Evolutionary conservation across 1,140 invertebrate species (phyloP), one percentile per base, ranked within the genome.

Genomic region (Hestina assimilis): DNA sequence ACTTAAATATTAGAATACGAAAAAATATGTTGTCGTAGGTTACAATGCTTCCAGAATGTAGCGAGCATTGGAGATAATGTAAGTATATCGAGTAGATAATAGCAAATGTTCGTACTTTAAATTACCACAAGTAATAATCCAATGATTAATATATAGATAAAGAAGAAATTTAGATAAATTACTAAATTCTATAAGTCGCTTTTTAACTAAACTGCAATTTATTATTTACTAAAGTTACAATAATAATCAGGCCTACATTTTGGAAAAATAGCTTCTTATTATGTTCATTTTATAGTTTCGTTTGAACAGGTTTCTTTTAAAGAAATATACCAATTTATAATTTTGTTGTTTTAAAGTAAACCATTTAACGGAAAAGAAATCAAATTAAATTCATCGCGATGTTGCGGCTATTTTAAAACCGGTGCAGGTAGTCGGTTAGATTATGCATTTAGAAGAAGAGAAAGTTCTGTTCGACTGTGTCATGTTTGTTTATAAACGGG

Each of bases 361-460:
- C 5, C 48, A 40, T 46, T 20, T 45, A 51, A 51, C 45, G 29
- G 41, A 59, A 59, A 52, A 45, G 56, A 59, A 52, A 55, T 21
- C 9, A 55, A 54, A 52, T 46, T 11, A 40, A 33, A 24, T 54
- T 43, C 33, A 43, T 53, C 31, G 50, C 50, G 57, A 59, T 59
- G 41, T 53, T 33, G 31, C 24, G 24, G 43, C 48, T 59, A 33
- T 47, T 59, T 53, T 59, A 53, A 59, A 59, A 59, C 57, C 57
- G 57, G 57, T 53, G 57, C 57, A 59, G 57, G 57, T 59, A 59
- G 57, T 42, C 26, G 43, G 40, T 50, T 52, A n/a, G 50, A 59
- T 59, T 59, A 59, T 59, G 56, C 56, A 59, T 59, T 59, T 59
- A 52, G 56, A 59, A 59, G 56, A 59, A 59, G 56, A 59, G 56